Base-by-base conservation (phyloP, 2,888 invertebrate genomes). In the Cryptophagus acutangulus region DNA sequence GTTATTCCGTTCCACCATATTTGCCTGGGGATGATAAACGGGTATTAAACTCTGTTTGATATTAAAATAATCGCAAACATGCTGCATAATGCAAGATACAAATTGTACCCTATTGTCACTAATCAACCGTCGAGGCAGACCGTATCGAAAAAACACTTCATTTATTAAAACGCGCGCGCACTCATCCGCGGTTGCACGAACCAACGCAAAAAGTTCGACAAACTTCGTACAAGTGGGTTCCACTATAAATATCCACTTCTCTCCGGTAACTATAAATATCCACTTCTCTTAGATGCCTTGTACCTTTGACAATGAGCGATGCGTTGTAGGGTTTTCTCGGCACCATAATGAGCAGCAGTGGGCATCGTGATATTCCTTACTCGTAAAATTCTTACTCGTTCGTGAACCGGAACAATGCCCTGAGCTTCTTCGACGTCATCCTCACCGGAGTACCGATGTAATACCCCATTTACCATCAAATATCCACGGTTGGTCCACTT, bases 101-200 rank as follows among this genome's bases (percentile, higher is more conserved):
- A 64, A 64, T 45, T 56, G 62, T 25, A 57, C 18, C 8, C 58
- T 65, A 38, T 65, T 67, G 41, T 68, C 65, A 17, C 54, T 55
- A 2, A 57, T 54, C 1, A 66, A 33, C 18, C 53, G 25, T 2
- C 64, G 17, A 0, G 65, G 65, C 2, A 56, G 25, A 1, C 65
- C 66, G 46, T 57, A 66, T 2, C 66, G 45, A 2, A 59, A 39
- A 25, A 60, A 48, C 5, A 59, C 37, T 49, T 62, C 56, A 18
- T 56, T 37, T 2, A 59, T 41, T 16, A 60, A 42, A 0, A 24
- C 39, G 5, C 20, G 17, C 1, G 54, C 58, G 40, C 57, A 57
- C n/a, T 26, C 31, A 24, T 51, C 49, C 5, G 56, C 48, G 3
- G 55, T 55, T 17, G 57, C 58, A 10, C 17, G 9, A n/a, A 13